A percentile compares a stretch with the other conserved stretches of the same genome.
These are phyloP conservation scores for Pseudomyrmex sp. DNA, from an alignment of 1,140 invertebrate genomes.

Conservation along the genomic window DNA sequence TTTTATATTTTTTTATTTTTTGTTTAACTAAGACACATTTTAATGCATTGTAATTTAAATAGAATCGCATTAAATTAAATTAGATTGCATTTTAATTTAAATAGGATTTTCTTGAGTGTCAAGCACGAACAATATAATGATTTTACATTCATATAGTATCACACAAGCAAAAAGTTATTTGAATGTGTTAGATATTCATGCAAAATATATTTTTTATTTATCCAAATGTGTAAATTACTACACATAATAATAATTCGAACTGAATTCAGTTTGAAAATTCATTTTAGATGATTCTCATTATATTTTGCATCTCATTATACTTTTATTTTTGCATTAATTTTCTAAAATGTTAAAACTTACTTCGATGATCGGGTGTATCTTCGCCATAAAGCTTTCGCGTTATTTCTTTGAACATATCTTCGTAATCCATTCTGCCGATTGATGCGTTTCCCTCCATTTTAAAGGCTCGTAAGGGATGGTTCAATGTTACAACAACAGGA, in stretches of 20 bases:
- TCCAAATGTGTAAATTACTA: no score
- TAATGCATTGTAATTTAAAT: neutral
- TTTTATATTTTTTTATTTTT: no score
- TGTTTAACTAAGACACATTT: no score
- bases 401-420: slow-evolving; percentile 94
- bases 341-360: slow-evolving; percentile 70
- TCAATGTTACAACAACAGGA: slow-evolving; percentile 48
- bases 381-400: slow-evolving; percentile 95
- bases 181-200: no score
- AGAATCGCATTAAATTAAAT: neutral
- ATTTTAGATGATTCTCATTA: no score
- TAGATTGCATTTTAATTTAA: neutral
- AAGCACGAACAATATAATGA: neutral
- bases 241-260: no score
- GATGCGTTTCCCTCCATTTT: slow-evolving; percentile 84
- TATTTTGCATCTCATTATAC: no score
- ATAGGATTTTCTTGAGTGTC: slow-evolving; percentile 1
- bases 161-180: no score
- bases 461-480: neutral
- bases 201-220: no score
- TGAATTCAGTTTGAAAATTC: no score
- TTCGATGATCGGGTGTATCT: slow-evolving; percentile 86
- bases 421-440: slow-evolving; percentile 87
- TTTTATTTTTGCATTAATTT: no score
- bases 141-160: no score